Base-by-base conservation (phyloP, 2,113 vertebrate genomes). In the Uropsilus gracilis region DNA sequence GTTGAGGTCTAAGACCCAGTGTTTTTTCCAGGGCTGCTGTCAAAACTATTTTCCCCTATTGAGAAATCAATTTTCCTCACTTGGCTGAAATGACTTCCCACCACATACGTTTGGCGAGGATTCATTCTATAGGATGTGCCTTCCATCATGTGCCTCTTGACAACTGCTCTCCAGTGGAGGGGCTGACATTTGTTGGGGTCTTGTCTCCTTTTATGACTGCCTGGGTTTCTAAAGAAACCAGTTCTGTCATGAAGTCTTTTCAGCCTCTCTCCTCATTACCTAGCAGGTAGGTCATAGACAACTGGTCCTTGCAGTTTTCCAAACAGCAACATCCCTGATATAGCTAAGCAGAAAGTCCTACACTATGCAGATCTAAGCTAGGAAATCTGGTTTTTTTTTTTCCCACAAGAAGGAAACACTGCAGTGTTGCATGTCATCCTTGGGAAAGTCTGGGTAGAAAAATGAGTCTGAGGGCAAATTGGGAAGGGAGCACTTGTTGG, bases 61-160 rank as follows among this genome's bases (percentile, higher is more conserved):
- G 84, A 91, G 57, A 92, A 95, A 71, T 91, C 61, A 71, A 69
- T 93, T 93, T 93, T 94, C 71, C n/a, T 90, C 78, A 59, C 9
- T 93, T 73, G 44, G 8, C 69, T 75, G 42, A 93, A 94, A 83
- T 84, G 61, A 34, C 32, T 87, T 97, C 61, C 55, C 44, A 72
- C 48, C 64, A 42, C 7, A 6, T 22, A 63, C 0, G 0, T 42
- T 89, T 68, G 57, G 63, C 50, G 61, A 39, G 80, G 6, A 24
- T 86, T 64, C 24, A 1, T 64, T 71, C 61, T 84, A 30, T 44
- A 75, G 44, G 64, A 6, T 39, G 10, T 14, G 77, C 80, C 80
- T 91, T 82, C 71, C 81, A 68, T 57, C n/a, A 26, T 63, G 8
- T 63, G 53, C 28, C 53, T 88, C 81, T 82, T 42, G 39, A 81